phyloP scores from a whole-genome alignment of 2,797 vertebrate species.

The Gymnothorax reevesii region DNA sequence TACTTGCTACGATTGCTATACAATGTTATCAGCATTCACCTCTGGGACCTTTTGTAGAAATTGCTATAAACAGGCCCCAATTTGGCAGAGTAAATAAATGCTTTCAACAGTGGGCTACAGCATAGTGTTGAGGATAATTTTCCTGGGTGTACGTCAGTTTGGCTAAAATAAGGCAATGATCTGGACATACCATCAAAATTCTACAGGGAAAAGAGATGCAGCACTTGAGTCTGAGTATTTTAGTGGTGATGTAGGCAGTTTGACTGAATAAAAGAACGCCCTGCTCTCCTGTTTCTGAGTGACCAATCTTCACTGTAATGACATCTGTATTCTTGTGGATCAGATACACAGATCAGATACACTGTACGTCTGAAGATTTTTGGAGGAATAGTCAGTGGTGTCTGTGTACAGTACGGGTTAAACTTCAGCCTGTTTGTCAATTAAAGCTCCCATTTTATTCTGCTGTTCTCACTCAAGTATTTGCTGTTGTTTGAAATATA shows the following conservation, averaged over 20 bases:
- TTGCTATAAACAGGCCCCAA: not conserved
- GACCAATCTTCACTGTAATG: slow-evolving; percentile 41
- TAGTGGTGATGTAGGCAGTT: not conserved
- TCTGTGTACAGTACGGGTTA: slow-evolving; percentile 43
- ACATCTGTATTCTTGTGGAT: slow-evolving; percentile 41
- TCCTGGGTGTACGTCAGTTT: not conserved
- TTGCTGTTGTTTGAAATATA: not conserved
- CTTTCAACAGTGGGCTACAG: not conserved
- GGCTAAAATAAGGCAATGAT: not conserved
- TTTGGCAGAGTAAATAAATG: not conserved
- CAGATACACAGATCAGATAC: slow-evolving; percentile 52
- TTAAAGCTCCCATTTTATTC: not conserved
- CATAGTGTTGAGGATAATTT: not conserved
- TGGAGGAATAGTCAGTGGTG: slow-evolving; percentile 39
- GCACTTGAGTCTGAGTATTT: not conserved
- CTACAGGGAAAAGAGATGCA: not conserved
- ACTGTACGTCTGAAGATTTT: slow-evolving; percentile 43
- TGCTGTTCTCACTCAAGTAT: not conserved
- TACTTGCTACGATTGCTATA: not conserved
- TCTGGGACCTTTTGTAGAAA: too few species aligned
- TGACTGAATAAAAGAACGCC: not conserved
- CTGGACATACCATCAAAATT: not conserved
- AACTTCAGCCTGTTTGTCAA: not conserved
- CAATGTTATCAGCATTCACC: not conserved
- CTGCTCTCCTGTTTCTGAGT: slow-evolving; percentile 26